These are phyloP conservation scores for Bruchidius siliquastri DNA, from an alignment of 2,888 invertebrate species.

Conservation along the genomic window DNA sequence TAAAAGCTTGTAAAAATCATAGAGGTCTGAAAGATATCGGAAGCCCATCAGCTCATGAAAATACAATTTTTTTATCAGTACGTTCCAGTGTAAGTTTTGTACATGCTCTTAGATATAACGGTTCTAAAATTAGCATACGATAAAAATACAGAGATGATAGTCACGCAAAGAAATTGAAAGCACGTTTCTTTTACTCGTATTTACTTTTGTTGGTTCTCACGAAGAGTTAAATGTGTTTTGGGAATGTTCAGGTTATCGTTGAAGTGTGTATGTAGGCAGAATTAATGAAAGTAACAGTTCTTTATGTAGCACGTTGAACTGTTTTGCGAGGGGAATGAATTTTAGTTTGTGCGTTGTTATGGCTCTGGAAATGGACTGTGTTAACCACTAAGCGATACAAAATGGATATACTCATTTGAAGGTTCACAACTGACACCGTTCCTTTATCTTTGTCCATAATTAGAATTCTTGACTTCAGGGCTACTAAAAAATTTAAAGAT, in stretches of 20 bases:
- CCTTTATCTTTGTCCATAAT: no score
- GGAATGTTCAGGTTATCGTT: neutral
- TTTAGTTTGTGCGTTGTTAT: neutral
- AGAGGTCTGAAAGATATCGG: no score
- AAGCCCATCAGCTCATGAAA: no score
- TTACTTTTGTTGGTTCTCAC: neutral
- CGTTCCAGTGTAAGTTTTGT: neutral
- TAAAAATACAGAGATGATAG: neutral
- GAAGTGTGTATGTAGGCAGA: neutral
- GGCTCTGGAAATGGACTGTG: no score
- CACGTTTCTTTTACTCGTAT: neutral
- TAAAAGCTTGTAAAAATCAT: no score
- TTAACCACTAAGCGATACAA: no score
- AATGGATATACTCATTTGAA: no score
- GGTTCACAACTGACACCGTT: no score
- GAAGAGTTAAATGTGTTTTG: neutral
- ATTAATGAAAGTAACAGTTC: neutral
- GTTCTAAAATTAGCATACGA: neutral
- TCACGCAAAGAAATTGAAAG: neutral
- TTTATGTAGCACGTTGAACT: neutral
- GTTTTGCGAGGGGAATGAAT: neutral
- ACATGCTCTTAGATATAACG: neutral
- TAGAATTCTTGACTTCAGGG: no score
- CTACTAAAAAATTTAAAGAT: no score
- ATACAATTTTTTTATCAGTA: neutral